Base-by-base conservation (phyloP, 2,888 invertebrate genomes). In the Eupithecia tripunctaria region DNA sequence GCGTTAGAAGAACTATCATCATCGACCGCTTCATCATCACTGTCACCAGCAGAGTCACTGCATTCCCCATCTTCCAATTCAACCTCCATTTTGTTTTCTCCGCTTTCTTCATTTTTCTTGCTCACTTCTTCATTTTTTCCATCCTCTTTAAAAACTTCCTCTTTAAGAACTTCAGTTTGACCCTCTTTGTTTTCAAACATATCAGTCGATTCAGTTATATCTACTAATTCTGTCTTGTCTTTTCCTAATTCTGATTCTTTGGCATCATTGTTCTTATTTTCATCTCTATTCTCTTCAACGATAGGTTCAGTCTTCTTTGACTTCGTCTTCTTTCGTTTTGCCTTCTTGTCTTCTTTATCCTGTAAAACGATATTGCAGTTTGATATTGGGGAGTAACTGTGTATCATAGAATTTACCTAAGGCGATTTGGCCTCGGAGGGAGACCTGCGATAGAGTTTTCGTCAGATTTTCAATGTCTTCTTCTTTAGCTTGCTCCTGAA, bases 11-110 rank as follows among this genome's bases (percentile, higher is more conserved):
- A 88, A 73, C 84, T 85, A 75, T 87, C 87, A 4, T 56, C 25
- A 56, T 25, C 56, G 25, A 56, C 25, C 12, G 56, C 85, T 38
- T 84, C 82, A 14, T 78, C 79, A 78, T 89, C 91, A 80, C 82
- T 83, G 78, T 89, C 91, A 80, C 82, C 82, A 2, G 78, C 84
- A 21, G 95, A 95, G 63, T 95, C 95, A 79, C 96, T 95, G 88
- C 96, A 96, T 92, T 96, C 96, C 18, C 96, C 96, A 86, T 96
- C 96, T 91, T 96, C 96, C 65, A 64, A 67, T 32, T 56, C 74
- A 21, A 68, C 66, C 2, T 71, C 68, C 60, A 72, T 70, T 69
- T 72, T 69, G 10, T 36, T 62, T 32, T 66, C 47, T 67, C 72
- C 62, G 67, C 10, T 71, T 29, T 65, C 67, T 68, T 70, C 68